Base-by-base conservation (phyloP, 2,113 vertebrate species). In the Mugil cephalus region DNA sequence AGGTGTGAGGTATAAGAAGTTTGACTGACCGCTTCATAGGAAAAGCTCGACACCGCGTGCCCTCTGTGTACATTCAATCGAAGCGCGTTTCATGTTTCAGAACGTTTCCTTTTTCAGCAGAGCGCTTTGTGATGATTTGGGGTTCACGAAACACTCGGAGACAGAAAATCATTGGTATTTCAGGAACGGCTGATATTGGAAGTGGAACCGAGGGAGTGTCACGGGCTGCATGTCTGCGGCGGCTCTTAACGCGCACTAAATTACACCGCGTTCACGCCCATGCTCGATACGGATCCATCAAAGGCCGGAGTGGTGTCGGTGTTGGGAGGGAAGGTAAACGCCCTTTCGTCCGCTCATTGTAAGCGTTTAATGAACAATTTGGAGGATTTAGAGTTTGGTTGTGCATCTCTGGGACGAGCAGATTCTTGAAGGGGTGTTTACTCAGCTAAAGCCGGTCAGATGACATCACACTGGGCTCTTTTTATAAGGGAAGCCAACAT, bases 91-190 rank as follows among this genome's bases (percentile, higher is more conserved):
- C 39, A 52, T 50, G 58, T 60, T 77, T 79, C 45, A 59, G 30
- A 77, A 63, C 69, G 58, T 60, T 69, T 62, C 73, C 30, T 21
- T 50, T n/a, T 74, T 35, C 58, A 55, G 76, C 68, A 36, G 74
- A 43, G 38, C 47, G 80, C 82, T 83, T 74, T 55, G 81, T 83
- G 88, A 85, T 88, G 78, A 89, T 92, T 91, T 69, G 83, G 81
- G 81, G 69, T 77, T 83, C 50, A 40, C 64, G 71, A 54, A 48
- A 79, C 78, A 89, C 80, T 63, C 59, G 61, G 71, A 86, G 86
- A 92, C 87, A 88, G 88, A 87, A 92, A 91, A 92, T 89, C 87
- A 80, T 79, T 91, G 70, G 77, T 81, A 88, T 90, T 88, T 91
- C 82, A 87, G 78, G 64, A 89, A 89, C 79, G 63, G 81, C n/a